These are phyloP conservation scores for Oreamnos americanus DNA, from an alignment of 2,113 vertebrate genomes.

Conservation along the genomic window DNA sequence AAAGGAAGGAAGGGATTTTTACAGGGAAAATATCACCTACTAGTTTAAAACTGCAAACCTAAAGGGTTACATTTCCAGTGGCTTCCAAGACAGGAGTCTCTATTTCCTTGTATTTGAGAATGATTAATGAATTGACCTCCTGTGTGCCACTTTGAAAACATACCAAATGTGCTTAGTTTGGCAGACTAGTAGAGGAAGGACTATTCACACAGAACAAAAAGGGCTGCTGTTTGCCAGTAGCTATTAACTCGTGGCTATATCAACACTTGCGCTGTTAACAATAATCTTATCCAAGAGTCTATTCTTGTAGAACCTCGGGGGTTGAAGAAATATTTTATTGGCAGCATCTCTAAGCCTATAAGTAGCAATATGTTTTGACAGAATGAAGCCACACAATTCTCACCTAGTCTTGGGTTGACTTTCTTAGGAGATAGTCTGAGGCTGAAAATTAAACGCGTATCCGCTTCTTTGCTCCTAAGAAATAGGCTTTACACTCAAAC, in stretches of 20 bases:
- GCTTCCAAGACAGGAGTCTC: conserved; percentile 50
- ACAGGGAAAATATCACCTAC: not conserved
- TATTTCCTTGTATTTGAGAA: conserved; percentile 49
- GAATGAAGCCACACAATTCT: conserved; percentile 59
- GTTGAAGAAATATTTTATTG: conserved; percentile 68
- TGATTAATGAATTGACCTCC: conserved; percentile 69
- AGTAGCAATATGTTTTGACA: conserved; percentile 64
- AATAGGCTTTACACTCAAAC: not conserved
- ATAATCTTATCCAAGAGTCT: conserved; percentile 72
- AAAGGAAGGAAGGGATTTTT: not conserved
- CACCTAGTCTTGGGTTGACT: conserved; percentile 51
- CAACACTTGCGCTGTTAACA: conserved; percentile 69
- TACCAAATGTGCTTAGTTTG: conserved; percentile 66
- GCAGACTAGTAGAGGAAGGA: conserved; percentile 50
- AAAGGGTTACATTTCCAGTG: conserved; percentile 41
- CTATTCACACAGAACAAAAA: conserved; percentile 61
- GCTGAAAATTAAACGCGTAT: conserved; percentile 12
- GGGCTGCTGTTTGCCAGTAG: conserved; percentile 63
- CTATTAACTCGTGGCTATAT: conserved; percentile 69
- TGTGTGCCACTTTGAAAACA: conserved; percentile 63
- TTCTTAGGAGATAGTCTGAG: conserved; percentile 40
- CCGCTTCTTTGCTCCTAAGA: not conserved
- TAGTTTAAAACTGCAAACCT: conserved; percentile 18
- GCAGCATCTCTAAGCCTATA: conserved; percentile 60
- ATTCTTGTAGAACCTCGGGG: conserved; percentile 64